Evolutionary conservation across 1,140 invertebrate genomes (phyloP), one percentile per base, ranked within the genome.

Genomic region (Heterodera schachtii): DNA sequence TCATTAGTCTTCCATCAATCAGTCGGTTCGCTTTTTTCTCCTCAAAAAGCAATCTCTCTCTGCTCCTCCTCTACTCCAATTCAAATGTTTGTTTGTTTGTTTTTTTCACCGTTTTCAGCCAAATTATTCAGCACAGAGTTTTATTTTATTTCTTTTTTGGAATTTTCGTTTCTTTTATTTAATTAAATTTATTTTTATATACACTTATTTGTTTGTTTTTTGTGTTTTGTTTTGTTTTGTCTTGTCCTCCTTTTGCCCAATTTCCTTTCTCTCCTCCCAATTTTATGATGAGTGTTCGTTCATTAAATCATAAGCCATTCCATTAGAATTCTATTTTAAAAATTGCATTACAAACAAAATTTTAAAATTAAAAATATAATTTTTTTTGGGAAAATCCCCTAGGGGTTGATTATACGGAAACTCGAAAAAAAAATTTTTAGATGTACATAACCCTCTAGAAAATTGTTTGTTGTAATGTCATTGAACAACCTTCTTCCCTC

Each of bases 11-110:
- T 31, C 31, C 49, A 52, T 8, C 49, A 11, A 8, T 52, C 49
- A 52, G 49, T 43, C n/a, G 69, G 69, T 71, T n/a, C 13, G 31
- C 19, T 46, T 19, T 31, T 71, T 71, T 46, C 69, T 71, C 69
- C 69, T 46, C 69, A 71, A 71, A 71, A 41, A 71, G 44, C 69
- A 71, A 71, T 43, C 44, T 71, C 69, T 31, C 69, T 31, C 49
- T 31, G 31, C 31, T 31, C 31, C 31, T 31, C 31, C 31, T 31
- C 31, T 31, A 31, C 31, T 31, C 31, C 31, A 31, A 31, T 31
- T 31, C 31, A 31, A 43, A 31, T 43, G 9, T 43, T 11, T 52
- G 49, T 52, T 52, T 8, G 6, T 52, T 52, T 52, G 11, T 52
- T 8, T 52, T 52, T 8, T 71, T 71, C 6, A 41, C 69, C 16